Evolutionary conservation across 2,888 invertebrate species (phyloP), one percentile per base, ranked within the genome.

Genomic region (Limnephilus marmoratus): DNA sequence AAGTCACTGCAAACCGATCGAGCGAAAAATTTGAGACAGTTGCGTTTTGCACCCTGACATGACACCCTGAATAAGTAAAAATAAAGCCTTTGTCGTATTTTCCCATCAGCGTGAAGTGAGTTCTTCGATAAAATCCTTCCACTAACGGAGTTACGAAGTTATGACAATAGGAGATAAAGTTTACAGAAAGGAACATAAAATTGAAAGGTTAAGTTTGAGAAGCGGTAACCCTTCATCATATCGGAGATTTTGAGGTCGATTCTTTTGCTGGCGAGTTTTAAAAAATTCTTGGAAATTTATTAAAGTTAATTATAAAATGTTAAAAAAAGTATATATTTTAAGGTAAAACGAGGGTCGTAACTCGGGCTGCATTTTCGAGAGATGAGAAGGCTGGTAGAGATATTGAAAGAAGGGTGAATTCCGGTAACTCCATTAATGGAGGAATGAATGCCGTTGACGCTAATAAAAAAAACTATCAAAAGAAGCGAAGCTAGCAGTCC

Each of bases 1-100:
- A 81, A 85, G 89, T 89, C 89, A 90, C 91, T 90, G 90, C 31
- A 89, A 91, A 87, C 37, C 91, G 81, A 81, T 91, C 86, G 80
- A 87, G 93, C 87, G 93, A 90, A 91, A 93, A 85, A 92, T 92
- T 89, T 80, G 91, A 90, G 91, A 91, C 92, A 91, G 83, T 92
- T 91, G 91, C 92, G 91, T n/a, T 91, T 92, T 89, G 68, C 68
- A 68, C 68, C 9, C 68, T n/a, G n/a, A 68, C 68, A 29, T 34
- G 41, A 88, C 88, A 89, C 81, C 88, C 88, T 81, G 81, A 68
- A 68, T 68, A 68, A 68, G 68, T 68, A 9, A 68, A 68, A 86
- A 45, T 89, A 80, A 89, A 89, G 34, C 37, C 41, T 89, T 89
- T 89, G 68, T 89, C 88, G 37, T n/a, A 89, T 89, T 37, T 89